Conservation (phyloP, 1,140 invertebrate genomes). For the Neodiprion pinetum region DNA sequence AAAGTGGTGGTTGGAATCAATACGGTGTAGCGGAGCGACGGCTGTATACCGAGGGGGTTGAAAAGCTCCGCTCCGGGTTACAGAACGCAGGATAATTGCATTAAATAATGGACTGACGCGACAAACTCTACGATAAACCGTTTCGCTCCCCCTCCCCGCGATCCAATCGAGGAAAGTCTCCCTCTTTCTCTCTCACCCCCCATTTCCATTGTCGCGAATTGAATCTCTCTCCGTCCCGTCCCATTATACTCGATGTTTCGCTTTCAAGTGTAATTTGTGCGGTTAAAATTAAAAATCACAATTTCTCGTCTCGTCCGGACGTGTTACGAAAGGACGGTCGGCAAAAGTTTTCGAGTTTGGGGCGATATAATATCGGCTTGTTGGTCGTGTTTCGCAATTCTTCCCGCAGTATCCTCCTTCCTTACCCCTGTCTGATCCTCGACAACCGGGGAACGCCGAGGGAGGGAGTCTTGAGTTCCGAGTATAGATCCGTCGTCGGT, state of each 20-base stretch:
- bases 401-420: not conserved
- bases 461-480: not conserved
- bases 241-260: not conserved
- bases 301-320: too few relatives aligned
- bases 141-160: not conserved
- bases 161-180: not conserved
- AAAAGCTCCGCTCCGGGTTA: slow-evolving; percentile 1
- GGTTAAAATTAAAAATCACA: too few relatives aligned
- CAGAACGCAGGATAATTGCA: not conserved
- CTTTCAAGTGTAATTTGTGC: too few relatives aligned
- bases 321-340: too few relatives aligned
- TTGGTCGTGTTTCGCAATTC: too few relatives aligned
- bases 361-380: too few relatives aligned
- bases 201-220: not conserved
- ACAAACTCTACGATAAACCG: not conserved
- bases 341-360: too few relatives aligned
- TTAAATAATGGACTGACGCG: slow-evolving; percentile 5
- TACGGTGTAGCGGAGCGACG: slow-evolving; percentile 3
- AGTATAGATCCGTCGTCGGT: slow-evolving; percentile 30
- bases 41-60: not conserved
- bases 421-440: not conserved
- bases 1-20: slow-evolving; percentile 7
- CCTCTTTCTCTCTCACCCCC: not conserved
- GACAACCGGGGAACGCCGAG: not conserved
- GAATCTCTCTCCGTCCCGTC: not conserved